Base-by-base conservation (phyloP, 2,888 invertebrate species). In the Lochmaea capreae region DNA sequence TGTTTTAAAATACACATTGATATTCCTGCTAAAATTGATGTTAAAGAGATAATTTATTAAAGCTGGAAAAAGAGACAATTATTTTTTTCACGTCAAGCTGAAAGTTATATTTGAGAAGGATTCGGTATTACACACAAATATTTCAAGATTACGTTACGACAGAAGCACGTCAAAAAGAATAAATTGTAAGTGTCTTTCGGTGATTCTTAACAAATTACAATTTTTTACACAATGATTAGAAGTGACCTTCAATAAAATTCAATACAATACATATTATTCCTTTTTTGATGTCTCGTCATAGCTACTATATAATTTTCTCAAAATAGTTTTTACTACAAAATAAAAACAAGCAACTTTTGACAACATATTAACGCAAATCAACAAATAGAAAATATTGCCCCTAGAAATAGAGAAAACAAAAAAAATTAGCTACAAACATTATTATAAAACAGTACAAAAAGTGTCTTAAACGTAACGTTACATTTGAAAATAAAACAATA, bases 361-460 rank as follows among this genome's bases (percentile, higher is more conserved):
- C 54, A 70, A 70, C 70, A 70, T 65, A 57, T 65, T 33, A 71
- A 65, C 65, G 65, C 46, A 71, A 71, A 57, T 49, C 71, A 71
- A 71, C 71, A 65, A 69, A 42, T 69, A 58, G 39, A 57, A 66
- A 67, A 68, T 71, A 71, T 71, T 71, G 71, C 71, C 71, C 71
- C 71, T 70, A 62, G 22, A 22, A 18, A 39, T 62, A 33, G 42
- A 49, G 52, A 54, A 54, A 54, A 67, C 4, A 62, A 49, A 49
- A 71, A 69, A 71, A 71, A 33, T 71, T 22, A 59, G 58, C 71
- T 71, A 71, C 65, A 71, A 65, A 71, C 62, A 63, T 63, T 65
- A 43, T 69, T 69, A 69, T 33, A 70, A 71, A 71, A 71, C 65
- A 65, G 65, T 71, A 71, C 65, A 71, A 71, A 71, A 39, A 67